Conservation (phyloP, 30 jellyfish, hydroid and myxozoan species). For the Cassiopea xamachana region DNA sequence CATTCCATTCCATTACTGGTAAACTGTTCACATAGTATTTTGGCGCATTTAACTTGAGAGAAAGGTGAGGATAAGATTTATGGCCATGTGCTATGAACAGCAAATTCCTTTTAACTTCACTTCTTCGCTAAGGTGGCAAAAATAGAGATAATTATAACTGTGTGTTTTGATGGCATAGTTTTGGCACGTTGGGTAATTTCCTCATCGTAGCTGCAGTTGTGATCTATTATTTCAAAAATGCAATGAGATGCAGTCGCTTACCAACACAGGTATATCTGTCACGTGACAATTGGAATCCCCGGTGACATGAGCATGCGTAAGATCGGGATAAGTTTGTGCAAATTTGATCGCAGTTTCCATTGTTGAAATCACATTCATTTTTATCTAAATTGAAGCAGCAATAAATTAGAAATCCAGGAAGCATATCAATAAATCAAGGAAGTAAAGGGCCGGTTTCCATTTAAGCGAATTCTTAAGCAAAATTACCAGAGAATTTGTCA, state of each 20-base stretch:
- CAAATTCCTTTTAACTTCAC: too few relatives aligned
- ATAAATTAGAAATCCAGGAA: not conserved
- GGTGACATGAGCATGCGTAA: constrained; percentile 52
- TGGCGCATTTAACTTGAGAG: too few relatives aligned
- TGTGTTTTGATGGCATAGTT: too few relatives aligned
- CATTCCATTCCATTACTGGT: not conserved
- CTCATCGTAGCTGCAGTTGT: not conserved
- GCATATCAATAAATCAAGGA: not conserved
- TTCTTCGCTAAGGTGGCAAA: too few relatives aligned
- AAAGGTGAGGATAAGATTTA: too few relatives aligned
- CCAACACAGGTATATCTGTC: constrained; percentile 65
- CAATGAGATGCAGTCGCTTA: not conserved
- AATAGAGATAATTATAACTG: too few relatives aligned
- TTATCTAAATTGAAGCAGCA: constrained; percentile 10
- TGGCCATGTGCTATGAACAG: too few relatives aligned
- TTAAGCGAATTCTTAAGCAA: not conserved
- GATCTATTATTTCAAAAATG: not conserved
- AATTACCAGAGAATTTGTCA: too few relatives aligned
- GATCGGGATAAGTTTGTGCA: constrained; percentile 63
- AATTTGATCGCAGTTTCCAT: constrained; percentile 68
- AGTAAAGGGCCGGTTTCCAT: not conserved
- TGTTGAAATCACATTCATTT: constrained; percentile 63
- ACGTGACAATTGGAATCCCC: constrained; percentile 39
- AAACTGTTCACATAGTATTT: too few relatives aligned
- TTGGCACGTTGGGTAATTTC: too few relatives aligned